Conservation (phyloP, 92 coral and sea anemone species). For the Muricea muricata region DNA sequence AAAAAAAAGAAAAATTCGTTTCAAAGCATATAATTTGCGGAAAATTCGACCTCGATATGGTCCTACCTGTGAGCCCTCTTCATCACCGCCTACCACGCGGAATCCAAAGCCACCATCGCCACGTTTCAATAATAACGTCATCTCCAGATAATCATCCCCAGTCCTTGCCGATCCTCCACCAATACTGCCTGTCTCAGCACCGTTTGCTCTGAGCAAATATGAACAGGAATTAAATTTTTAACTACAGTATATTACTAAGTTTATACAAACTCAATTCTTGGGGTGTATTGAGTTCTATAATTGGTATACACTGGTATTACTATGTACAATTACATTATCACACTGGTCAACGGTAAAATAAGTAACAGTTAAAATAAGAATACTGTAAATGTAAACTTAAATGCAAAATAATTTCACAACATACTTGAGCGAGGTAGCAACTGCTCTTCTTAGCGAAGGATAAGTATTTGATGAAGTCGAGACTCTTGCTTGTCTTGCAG, state of each 20-base stretch:
- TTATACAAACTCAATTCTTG: not conserved
- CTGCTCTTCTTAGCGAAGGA: conserved; percentile 85
- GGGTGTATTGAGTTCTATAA: too few relatives aligned
- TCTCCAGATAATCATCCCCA: conserved; percentile 53
- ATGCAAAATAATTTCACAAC: not conserved
- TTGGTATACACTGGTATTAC: too few relatives aligned
- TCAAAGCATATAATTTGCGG: too few relatives aligned
- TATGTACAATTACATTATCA: too few relatives aligned
- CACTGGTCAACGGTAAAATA: not conserved
- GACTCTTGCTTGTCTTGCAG: conserved; percentile 62
- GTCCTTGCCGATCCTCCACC: conserved; percentile 57
- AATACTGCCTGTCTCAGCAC: conserved; percentile 46
- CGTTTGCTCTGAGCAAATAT: conserved; percentile 17
- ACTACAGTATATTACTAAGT: too few relatives aligned
- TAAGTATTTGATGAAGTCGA: conserved; percentile 71
- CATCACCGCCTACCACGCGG: conserved; percentile 94
- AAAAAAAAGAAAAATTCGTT: too few relatives aligned
- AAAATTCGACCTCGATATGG: too few relatives aligned
- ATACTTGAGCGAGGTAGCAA: conserved; percentile 59
- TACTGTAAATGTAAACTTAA: not conserved
- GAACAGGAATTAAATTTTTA: too few relatives aligned
- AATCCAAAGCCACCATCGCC: conserved; percentile 99
- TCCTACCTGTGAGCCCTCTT: conserved; percentile 96
- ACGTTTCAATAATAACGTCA: conserved; percentile 67
- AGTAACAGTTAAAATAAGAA: too few relatives aligned